Evolutionary conservation across 2,888 invertebrate species (phyloP).

Genomic region (Notodonta dromedarius): DNA sequence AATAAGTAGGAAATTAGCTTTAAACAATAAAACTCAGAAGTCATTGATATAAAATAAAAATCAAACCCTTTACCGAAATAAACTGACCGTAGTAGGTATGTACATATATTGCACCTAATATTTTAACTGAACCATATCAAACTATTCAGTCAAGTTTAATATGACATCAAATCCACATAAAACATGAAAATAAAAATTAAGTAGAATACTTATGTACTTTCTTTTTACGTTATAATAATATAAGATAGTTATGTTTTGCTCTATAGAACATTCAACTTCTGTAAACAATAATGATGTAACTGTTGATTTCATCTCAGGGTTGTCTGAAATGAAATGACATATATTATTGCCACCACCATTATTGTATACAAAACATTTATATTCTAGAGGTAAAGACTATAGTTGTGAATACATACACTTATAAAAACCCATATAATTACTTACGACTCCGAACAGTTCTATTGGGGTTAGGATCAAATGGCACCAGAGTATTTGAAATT

Average conservation of each 20-base stretch:
- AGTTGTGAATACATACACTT: not conserved
- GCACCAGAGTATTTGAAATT: slow-evolving; percentile 55
- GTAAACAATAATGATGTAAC: too few species aligned
- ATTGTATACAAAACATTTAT: too few species aligned
- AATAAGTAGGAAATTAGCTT: not conserved
- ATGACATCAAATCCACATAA: too few species aligned
- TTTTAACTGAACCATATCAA: not conserved
- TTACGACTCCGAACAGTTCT: not conserved
- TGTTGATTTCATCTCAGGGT: too few species aligned
- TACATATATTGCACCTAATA: not conserved
- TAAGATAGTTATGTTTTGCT: too few species aligned
- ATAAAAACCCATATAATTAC: not conserved
- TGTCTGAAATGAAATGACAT: too few species aligned
- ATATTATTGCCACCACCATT: too few species aligned
- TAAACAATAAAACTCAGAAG: slow-evolving; percentile 37
- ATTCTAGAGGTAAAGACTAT: too few species aligned
- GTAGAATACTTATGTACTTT: too few species aligned
- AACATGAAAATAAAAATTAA: too few species aligned
- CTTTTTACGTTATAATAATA: too few species aligned
- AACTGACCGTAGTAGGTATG: not conserved
- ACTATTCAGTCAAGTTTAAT: not conserved
- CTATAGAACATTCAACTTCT: too few species aligned
- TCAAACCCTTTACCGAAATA: not conserved
- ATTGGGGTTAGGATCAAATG: slow-evolving; percentile 42
- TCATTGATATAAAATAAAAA: slow-evolving; percentile 1